Evolutionary conservation across 2,797 vertebrate genomes (phyloP).

Genomic region (Megalops cyprinoides): DNA sequence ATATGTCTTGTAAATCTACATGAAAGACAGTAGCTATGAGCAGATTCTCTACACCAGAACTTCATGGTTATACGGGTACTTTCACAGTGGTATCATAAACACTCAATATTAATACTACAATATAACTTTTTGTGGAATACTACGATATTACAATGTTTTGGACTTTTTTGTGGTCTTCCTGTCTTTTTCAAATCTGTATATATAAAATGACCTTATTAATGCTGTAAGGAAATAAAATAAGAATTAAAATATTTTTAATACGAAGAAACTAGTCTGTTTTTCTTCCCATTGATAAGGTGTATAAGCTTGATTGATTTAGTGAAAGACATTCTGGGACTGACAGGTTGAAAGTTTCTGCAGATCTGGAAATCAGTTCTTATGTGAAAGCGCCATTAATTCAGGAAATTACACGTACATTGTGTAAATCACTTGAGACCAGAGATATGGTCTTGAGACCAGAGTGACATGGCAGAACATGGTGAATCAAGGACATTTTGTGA

Average conservation of each 20-base stretch:
- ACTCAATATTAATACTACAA: background rate
- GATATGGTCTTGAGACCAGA: no score
- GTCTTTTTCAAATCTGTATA: constrained; percentile 8
- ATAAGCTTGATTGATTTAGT: background rate
- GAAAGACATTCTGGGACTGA: background rate
- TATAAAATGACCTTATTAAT: constrained; percentile 1
- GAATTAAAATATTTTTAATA: constrained; percentile 16
- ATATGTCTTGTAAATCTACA: background rate
- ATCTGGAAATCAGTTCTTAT: no score
- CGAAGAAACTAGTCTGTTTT: background rate
- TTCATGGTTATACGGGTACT: background rate
- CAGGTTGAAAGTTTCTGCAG: no score
- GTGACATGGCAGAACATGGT: no score
- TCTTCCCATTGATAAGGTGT: background rate
- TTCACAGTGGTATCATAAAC: background rate
- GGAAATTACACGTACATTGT: no score
- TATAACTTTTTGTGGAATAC: background rate
- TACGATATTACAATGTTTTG: no score
- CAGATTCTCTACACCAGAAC: background rate
- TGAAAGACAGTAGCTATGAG: background rate
- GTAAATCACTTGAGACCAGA: no score
- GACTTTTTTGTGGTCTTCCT: no score
- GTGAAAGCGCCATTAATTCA: no score
- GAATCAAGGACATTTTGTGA: no score
- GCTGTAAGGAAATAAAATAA: background rate